phyloP scores from a whole-genome alignment of 1,140 invertebrate species.

The Cotesia chilonis region DNA sequence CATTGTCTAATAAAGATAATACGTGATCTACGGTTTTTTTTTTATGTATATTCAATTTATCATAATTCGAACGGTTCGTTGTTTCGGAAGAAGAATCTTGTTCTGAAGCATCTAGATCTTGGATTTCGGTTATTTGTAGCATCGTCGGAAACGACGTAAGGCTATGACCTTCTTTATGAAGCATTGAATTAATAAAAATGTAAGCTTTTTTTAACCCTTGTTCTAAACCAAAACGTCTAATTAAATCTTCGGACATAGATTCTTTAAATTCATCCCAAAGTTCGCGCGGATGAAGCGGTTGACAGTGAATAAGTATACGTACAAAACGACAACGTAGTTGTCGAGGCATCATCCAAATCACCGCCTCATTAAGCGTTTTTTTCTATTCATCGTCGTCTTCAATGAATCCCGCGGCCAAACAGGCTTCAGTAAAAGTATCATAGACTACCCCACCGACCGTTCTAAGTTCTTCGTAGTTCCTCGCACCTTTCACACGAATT shows the following conservation, averaged over 20 bases:
- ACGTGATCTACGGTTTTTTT: constrained; percentile 17
- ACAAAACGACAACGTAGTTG: constrained; percentile 13
- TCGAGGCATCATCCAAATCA: background rate
- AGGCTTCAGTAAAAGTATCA: constrained; percentile 26
- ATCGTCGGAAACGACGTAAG: constrained; percentile 4
- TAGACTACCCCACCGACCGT: constrained; percentile 29
- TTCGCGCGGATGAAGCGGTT: background rate
- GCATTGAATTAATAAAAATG: background rate
- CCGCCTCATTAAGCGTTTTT: constrained; percentile 26
- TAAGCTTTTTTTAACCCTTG: background rate
- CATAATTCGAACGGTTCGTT: background rate
- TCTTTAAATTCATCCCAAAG: background rate
- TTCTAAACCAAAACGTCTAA: background rate
- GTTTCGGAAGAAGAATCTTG: background rate
- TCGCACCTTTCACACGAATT: constrained; percentile 13
- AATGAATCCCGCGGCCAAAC: constrained; percentile 33
- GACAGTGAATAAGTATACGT: background rate
- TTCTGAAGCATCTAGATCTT: background rate
- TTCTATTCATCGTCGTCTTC: constrained; percentile 37
- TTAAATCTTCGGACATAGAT: background rate
- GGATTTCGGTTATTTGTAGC: background rate
- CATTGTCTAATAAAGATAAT: background rate
- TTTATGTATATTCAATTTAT: constrained; percentile 3
- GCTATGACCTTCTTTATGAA: background rate
- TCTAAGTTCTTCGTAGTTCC: constrained; percentile 28